Base-by-base conservation (phyloP, 2,888 invertebrate species). In the Frankliniella intonsa region DNA sequence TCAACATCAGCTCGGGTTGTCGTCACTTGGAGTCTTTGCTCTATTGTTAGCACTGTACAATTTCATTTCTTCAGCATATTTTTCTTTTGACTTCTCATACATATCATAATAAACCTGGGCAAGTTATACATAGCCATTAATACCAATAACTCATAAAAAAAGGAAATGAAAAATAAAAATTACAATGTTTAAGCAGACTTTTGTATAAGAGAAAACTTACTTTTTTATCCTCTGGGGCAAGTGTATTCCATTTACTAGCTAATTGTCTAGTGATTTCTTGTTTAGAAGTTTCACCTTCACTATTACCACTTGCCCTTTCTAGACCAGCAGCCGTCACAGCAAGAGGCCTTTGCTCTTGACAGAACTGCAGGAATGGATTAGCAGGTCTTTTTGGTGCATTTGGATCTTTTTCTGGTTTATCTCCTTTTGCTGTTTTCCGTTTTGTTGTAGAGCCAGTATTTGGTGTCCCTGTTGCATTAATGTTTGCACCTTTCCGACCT, bases 341-440 rank as follows among this genome's bases (percentile, higher is more conserved):
- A 25, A 93, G 87, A n/a, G 93, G 93, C 83, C 94, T 88, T 86
- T 94, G 94, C 85, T 94, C 94, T 89, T 94, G 94, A 85, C 94
- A 94, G 87, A 93, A 94, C 88, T 94, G 93, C 86, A 94, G 94
- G 88, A 94, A 94, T 81, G 94, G 94, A 90, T 94, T 94, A 82
- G 94, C 93, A 1, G 94, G 94, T 84, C 94, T 90, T 86, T 94
- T 94, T 0, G 94, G 94, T 81, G 94, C 94, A 88, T 93, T 93
- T 0, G 94, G 94, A 88, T 94, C 94, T 85, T 88, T 88, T 85
- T 91, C 91, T 9, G 88, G 85, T 87, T 91, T 92, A 84, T 92
- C 92, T 85, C 90, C 89, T 87, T 91, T 91, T 79, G 88, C 86
- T 19, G 89, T 90, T 88, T 92, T 93, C 84, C 91, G 88, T 86